Percentiles rank a stretch among this genome's conserved stretches.
Evolutionary conservation across 2,113 vertebrate genomes (phyloP).

Genomic region (Eulacestoma nigropectus): DNA sequence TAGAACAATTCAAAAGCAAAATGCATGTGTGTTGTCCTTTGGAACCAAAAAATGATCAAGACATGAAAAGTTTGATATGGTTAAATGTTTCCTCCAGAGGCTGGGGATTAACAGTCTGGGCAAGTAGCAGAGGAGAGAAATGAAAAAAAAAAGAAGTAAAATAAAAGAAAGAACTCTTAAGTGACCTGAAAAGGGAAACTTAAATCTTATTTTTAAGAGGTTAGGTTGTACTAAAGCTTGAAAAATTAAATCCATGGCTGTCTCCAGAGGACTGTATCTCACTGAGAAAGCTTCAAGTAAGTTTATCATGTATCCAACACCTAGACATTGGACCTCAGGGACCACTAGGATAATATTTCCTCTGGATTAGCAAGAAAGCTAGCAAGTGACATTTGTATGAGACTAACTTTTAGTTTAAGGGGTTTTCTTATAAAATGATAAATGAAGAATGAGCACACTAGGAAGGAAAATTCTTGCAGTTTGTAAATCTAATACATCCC

Average conservation of each 20-base stretch:
- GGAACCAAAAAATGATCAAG: conserved; percentile 46
- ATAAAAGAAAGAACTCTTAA: conserved; percentile 72
- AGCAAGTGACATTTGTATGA: conserved; percentile 70
- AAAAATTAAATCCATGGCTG: conserved; percentile 71
- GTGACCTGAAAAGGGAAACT: conserved; percentile 73
- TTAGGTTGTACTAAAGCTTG: conserved; percentile 69
- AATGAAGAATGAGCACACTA: conserved; percentile 57
- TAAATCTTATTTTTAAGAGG: conserved; percentile 78
- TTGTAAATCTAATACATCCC: conserved; percentile 31
- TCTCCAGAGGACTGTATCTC: conserved; percentile 73
- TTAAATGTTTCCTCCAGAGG: conserved; percentile 49
- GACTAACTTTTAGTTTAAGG: conserved; percentile 45
- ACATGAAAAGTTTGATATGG: conserved; percentile 32
- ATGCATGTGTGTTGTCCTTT: background rate
- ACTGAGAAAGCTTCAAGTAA: conserved; percentile 71
- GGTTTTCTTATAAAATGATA: conserved; percentile 68
- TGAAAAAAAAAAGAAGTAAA: conserved; percentile 43
- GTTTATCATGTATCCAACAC: conserved; percentile 81
- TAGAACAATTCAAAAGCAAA: background rate
- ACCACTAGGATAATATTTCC: conserved; percentile 77
- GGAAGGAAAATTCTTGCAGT: conserved; percentile 45
- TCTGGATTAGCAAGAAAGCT: conserved; percentile 74
- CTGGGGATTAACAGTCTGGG: conserved; percentile 65
- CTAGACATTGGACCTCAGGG: conserved; percentile 75
- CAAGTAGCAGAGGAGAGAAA: conserved; percentile 65